Conservation (phyloP, 64 coral and sea anemone species). For the Pachyseris speciosa region DNA sequence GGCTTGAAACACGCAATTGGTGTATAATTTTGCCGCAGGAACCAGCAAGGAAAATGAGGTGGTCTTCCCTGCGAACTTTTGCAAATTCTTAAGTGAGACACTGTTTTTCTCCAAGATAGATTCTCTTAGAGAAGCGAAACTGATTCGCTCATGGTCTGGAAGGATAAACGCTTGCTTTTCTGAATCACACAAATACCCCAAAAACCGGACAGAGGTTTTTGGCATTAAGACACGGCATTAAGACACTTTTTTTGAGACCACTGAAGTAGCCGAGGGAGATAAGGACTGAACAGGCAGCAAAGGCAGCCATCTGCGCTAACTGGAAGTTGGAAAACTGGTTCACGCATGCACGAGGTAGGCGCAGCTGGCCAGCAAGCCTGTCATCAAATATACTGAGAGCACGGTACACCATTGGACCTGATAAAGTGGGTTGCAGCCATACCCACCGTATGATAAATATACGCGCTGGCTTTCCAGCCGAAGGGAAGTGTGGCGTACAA, state of each 20-base stretch:
- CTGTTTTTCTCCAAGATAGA: background rate
- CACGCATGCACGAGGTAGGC: background rate
- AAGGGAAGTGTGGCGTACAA: constrained; percentile 19
- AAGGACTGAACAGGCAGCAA: background rate
- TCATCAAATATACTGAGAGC: constrained; percentile 2
- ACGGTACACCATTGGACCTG: background rate
- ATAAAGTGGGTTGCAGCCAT: constrained; percentile 5
- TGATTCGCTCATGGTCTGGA: background rate
- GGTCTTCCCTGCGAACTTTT: constrained; percentile 47
- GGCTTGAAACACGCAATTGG: background rate
- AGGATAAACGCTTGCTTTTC: constrained; percentile 26
- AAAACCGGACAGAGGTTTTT: background rate
- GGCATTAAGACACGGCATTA: background rate
- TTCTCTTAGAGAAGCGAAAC: constrained; percentile 16
- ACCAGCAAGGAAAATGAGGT: constrained; percentile 28
- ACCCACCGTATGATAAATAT: background rate
- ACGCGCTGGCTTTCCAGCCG: background rate
- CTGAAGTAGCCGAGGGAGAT: constrained; percentile 17
- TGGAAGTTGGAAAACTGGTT: background rate
- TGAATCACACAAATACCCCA: constrained; percentile 22
- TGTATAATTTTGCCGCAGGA: background rate
- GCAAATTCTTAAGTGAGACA: background rate
- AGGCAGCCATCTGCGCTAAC: background rate
- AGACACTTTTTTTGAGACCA: constrained; percentile 10
- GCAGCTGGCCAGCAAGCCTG: background rate